phyloP scores from a whole-genome alignment of 2,888 invertebrate species.

The Clostera curtula region DNA sequence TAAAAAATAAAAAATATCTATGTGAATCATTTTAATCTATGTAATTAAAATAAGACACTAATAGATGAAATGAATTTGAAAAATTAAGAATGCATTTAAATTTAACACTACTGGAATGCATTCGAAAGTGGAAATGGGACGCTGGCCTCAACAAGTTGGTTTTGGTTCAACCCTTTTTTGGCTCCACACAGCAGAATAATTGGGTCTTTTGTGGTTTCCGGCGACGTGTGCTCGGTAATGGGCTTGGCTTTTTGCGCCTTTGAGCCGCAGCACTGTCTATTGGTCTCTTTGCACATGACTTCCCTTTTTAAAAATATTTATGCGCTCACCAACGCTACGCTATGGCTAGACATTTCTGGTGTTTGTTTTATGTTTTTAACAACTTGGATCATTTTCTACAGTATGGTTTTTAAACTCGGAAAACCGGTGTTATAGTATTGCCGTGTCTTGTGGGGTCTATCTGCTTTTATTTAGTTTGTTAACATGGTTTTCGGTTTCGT shows the following conservation, averaged over 20 bases:
- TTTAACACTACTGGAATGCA: constrained; percentile 24
- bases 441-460: too few relatives aligned
- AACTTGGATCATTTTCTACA: too few relatives aligned
- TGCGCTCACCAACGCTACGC: constrained; percentile 16
- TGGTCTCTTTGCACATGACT: constrained; percentile 33
- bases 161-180: constrained; percentile 55
- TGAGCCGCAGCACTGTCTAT: constrained; percentile 40
- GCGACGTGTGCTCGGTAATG: constrained; percentile 53
- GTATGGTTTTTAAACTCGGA: too few relatives aligned
- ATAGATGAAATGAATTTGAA: too few relatives aligned
- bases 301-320: constrained; percentile 34
- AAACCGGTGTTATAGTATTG: too few relatives aligned
- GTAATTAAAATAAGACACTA: too few relatives aligned
- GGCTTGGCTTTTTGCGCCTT: constrained; percentile 52
- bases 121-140: constrained; percentile 41
- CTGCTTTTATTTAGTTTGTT: too few relatives aligned
- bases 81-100: too few relatives aligned
- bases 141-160: constrained; percentile 42
- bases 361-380: constrained; percentile 14
- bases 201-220: constrained; percentile 64
- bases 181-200: constrained; percentile 57
- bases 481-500: too few relatives aligned
- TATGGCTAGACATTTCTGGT: constrained; percentile 9
- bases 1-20: too few relatives aligned
- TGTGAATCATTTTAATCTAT: too few relatives aligned